phyloP scores from a whole-genome alignment of 2,113 vertebrate genomes.

The Taurulus bubalis region DNA sequence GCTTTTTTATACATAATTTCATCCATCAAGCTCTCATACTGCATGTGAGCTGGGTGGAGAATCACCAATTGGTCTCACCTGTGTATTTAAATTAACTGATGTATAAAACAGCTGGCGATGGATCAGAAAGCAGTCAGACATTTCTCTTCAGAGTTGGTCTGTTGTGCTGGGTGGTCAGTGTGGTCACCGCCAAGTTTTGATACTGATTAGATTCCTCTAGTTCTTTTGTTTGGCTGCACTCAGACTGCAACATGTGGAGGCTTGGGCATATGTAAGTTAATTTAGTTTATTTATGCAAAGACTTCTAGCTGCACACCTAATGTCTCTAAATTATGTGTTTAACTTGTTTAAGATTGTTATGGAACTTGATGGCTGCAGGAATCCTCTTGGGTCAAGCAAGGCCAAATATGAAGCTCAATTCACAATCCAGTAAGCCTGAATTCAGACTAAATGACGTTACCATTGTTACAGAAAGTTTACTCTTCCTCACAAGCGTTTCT shows the following conservation, averaged over 20 bases:
- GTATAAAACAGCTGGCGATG: constrained; percentile 34
- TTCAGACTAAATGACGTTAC: not conserved
- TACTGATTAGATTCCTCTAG: constrained; percentile 6
- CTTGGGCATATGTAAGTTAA: constrained; percentile 61
- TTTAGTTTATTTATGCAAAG: accelerated
- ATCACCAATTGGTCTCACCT: too few species aligned
- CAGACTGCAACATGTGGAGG: constrained; percentile 47
- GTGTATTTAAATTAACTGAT: too few species aligned
- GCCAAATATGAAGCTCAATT: constrained; percentile 45
- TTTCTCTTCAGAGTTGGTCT: constrained; percentile 15
- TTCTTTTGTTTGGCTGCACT: constrained; percentile 1
- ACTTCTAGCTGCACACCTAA: accelerated
- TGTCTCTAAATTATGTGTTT: not conserved
- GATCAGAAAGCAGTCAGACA: not conserved
- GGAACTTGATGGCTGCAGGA: constrained; percentile 65
- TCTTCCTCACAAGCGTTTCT: not conserved
- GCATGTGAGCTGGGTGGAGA: too few species aligned
- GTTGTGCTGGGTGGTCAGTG: constrained; percentile 22
- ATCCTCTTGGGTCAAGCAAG: constrained; percentile 56
- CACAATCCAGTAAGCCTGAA: constrained; percentile 72
- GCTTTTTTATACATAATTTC: too few species aligned
- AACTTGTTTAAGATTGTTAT: not conserved
- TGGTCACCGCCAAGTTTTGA: constrained; percentile 21
- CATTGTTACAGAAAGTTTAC: not conserved
- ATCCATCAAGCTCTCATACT: too few species aligned